phyloP scores from a whole-genome alignment of 1,140 invertebrate genomes.

The Aphis gossypii region DNA sequence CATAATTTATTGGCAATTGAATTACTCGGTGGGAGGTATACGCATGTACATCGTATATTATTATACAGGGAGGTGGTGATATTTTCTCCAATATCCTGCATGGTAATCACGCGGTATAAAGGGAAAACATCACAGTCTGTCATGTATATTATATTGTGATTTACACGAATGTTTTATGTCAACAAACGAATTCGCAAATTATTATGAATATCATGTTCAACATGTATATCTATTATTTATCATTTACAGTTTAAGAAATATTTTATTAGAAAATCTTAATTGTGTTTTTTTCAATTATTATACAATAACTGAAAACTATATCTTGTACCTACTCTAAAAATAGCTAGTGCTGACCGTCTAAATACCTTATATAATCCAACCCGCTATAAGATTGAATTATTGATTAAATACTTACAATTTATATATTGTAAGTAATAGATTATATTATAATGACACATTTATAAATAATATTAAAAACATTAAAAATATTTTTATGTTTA shows the following conservation, averaged over 20 bases:
- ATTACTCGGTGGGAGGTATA: not conserved
- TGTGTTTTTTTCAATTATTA: slow-evolving; percentile 5
- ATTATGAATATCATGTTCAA: not conserved
- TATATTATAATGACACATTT: not conserved
- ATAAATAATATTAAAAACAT: not conserved
- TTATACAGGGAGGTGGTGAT: not conserved
- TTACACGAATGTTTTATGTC: not conserved
- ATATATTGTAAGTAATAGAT: not conserved
- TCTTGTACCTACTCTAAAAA: not conserved
- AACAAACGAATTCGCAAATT: not conserved
- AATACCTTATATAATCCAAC: not conserved
- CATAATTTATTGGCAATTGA: not conserved
- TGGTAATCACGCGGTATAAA: not conserved
- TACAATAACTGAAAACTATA: not conserved
- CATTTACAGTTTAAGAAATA: slow-evolving; percentile 1
- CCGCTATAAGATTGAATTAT: not conserved
- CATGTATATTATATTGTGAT: not conserved
- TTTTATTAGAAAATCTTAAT: not conserved
- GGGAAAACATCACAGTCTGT: not conserved
- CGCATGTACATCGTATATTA: not conserved
- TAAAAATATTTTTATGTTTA: not conserved
- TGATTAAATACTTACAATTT: not conserved
- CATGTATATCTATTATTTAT: not conserved
- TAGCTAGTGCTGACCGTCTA: not conserved
- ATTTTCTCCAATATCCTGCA: not conserved